These are phyloP conservation scores for Ophion costatus DNA, from an alignment of 2,888 invertebrate species.

Conservation along the genomic window DNA sequence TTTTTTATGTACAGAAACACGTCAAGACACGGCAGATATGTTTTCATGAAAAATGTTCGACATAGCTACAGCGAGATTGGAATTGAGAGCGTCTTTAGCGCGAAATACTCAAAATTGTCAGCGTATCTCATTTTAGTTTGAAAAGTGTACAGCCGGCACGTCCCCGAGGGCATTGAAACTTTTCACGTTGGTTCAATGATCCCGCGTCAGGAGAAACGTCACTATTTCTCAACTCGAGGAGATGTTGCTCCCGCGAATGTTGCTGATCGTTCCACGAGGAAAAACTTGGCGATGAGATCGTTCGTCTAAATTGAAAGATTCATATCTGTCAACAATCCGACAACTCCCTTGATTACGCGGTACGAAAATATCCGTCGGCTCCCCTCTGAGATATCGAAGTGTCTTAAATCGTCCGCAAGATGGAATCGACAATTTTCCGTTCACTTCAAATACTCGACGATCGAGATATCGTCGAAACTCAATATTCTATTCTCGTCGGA, in stretches of 20 bases:
- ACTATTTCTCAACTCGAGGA: neutral
- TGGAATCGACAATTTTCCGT: neutral
- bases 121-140: neutral
- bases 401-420: neutral
- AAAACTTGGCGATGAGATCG: neutral
- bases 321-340: neutral
- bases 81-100: neutral
- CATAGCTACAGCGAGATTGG: slow-evolving; percentile 5
- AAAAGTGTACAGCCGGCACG: neutral
- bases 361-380: neutral
- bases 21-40: slow-evolving; percentile 14
- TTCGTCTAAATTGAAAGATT: neutral
- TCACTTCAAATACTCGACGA: slow-evolving; percentile 76
- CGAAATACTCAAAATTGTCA: neutral
- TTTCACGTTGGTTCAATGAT: neutral
- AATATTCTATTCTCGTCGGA: slow-evolving; percentile 72
- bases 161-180: neutral
- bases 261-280: neutral
- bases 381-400: neutral
- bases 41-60: slow-evolving; percentile 10
- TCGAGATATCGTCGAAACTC: slow-evolving; percentile 77
- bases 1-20: slow-evolving; percentile 33
- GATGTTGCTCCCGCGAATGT: neutral
- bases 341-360: neutral
- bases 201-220: neutral